Evolutionary conservation across 2,888 invertebrate species (phyloP), one percentile per base, ranked within the genome.

Genomic region (Cabera pusaria): DNA sequence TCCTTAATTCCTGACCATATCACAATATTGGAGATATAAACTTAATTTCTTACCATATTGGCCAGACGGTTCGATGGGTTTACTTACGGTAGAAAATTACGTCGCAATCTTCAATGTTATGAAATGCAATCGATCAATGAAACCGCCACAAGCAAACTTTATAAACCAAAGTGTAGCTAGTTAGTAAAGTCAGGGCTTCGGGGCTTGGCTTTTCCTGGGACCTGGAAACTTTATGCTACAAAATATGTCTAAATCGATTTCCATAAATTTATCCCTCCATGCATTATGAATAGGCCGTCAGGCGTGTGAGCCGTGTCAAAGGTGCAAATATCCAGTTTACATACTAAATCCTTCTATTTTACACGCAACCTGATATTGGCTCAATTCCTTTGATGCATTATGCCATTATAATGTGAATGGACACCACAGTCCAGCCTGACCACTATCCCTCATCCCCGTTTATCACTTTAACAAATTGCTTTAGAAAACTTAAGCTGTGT

Each of bases 381-480:
- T 7, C 8, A 22, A n/a, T 32, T 40, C 8, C 21, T 56, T 56
- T 61, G 60, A 68, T 68, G 57, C 56, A 74, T 64, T 43, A 44
- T 26, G 33, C 54, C 64, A 66, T 71, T 74, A 73, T 59, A 66
- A 61, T 54, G 49, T 64, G 65, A 77, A 64, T 54, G 69, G 74
- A 78, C 59, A 69, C 76, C 62, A 69, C 48, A 36, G 50, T 40
- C 12, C 10, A n/a, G n/a, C 6, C 19, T 40, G 74, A 72, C 75
- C 75, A 64, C 71, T 36, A 75, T 78, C 63, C 65, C 63, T 75
- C 74, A 67, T 55, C 33, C 54, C 38, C 56, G 38, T 55, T 61
- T 72, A 80, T 80, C 80, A 78, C 61, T 64, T 52, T 57, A 64
- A 80, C 66, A 80, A 77, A 82, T 79, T 66, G 74, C 60, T 35